Evolutionary conservation across 2,797 vertebrate species (phyloP).

Genomic region (Perodicticus potto): DNA sequence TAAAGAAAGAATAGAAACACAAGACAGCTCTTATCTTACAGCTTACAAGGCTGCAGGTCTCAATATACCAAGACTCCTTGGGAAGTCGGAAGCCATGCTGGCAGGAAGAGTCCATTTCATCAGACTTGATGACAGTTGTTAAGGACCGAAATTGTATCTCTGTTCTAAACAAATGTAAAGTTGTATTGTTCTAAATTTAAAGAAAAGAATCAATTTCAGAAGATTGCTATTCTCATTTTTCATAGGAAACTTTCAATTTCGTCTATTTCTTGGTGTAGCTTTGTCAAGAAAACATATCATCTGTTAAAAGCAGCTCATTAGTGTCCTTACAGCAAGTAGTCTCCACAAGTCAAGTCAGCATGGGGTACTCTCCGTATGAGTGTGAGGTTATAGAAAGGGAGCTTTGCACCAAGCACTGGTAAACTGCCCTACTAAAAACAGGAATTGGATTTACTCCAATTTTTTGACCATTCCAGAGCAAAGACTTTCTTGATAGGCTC

Average conservation of each 20-base stretch:
- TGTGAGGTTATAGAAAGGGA: not conserved
- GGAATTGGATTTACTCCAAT: constrained; percentile 22
- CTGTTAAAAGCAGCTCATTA: constrained; percentile 4
- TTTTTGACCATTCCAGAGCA: constrained; percentile 1
- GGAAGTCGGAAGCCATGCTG: not conserved
- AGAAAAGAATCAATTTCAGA: constrained; percentile 45
- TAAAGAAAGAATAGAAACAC: constrained; percentile 67
- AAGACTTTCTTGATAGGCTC: constrained; percentile 34
- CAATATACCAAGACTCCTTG: constrained; percentile 4
- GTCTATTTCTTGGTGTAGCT: not conserved
- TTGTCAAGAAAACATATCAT: not conserved
- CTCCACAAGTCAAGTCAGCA: constrained; percentile 20
- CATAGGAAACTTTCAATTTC: constrained; percentile 45
- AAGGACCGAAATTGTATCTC: constrained; percentile 40
- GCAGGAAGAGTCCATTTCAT: constrained; percentile 9
- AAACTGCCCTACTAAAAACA: not conserved
- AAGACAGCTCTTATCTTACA: constrained; percentile 61
- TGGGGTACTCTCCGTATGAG: not conserved
- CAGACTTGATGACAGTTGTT: not conserved
- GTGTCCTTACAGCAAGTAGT: constrained; percentile 6
- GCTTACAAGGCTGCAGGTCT: constrained; percentile 53
- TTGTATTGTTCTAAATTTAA: constrained; percentile 39
- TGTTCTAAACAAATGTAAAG: constrained; percentile 38
- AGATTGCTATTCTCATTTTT: not conserved
- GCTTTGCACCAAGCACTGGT: not conserved